Base-by-base conservation (phyloP, 37 sponge, comb jelly and placozoan genomes). In the Aphrocallistes beatrix region DNA sequence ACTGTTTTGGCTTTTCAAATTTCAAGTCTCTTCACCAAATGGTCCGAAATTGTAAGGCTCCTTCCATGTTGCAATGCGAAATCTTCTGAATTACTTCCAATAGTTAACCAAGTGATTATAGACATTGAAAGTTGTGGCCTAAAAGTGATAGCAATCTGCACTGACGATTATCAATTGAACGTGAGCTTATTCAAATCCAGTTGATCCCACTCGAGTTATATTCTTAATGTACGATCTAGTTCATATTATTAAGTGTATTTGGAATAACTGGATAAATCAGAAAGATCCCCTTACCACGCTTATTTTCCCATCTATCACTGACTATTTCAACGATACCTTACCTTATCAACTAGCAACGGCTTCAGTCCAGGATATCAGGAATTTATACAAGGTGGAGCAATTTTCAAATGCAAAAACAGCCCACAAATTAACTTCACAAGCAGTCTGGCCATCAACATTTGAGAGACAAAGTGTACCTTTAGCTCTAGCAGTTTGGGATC, bases 401-500 rank as follows among this genome's bases (percentile, higher is more conserved):
- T 47, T 47, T 47, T 21, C 17, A 21, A 47, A 47, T 47, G 49
- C 49, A 21, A 21, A 47, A 47, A 47, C 49, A 47, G 49, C 49
- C 17, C 49, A 47, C 49, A 47, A 47, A 47, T 47, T 47, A 21
- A 47, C 17, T 47, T 13, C 49, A 13, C 13, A 47, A 47, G 13
- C 17, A 47, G 49, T 47, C 49, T 47, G 49, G 49, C 49, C 49
- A 47, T 47, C 49, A 47, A 17, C 49, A 13, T 47, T 47, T 17
- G 49, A 47, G 49, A 47, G 49, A 28, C 75, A 60, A 60, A 60
- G 75, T 60, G 75, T 60, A 19, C 75, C 75, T 60, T 60, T 60
- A 13, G 75, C 75, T 60, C 75, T 60, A 25, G 75, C 75, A 60
- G 75, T 60, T 60, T 60, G 75, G 75, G 75, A 47, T 47, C 49